Conservation (phyloP, 37 sponge, comb jelly and placozoan species). For the Cliona cf. orientalis region DNA sequence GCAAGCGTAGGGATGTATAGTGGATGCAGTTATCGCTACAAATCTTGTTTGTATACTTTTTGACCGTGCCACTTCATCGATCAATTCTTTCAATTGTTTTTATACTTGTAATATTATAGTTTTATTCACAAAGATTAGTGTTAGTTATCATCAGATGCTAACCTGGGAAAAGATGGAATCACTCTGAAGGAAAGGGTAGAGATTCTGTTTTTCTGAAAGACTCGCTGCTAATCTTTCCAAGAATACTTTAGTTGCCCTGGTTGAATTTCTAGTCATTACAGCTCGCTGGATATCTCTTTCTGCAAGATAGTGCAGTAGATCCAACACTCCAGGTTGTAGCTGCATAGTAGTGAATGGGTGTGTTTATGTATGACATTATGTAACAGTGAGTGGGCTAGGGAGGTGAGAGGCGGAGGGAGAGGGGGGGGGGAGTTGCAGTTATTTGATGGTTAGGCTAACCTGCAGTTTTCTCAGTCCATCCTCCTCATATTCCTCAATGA, state of each 20-base stretch:
- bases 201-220: not conserved
- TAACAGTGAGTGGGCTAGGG: not conserved
- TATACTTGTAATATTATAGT: no score
- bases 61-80: no score
- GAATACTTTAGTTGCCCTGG: slow-evolving; percentile 30
- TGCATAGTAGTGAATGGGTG: not conserved
- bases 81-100: no score
- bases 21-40: no score
- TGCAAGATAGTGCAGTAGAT: slow-evolving; percentile 54
- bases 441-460: slow-evolving; percentile 2
- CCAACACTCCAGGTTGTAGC: slow-evolving; percentile 62
- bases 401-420: not conserved
- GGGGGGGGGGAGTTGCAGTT: not conserved
- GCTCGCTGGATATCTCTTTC: slow-evolving; percentile 29
- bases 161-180: slow-evolving; percentile 65
- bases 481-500: slow-evolving; percentile 72
- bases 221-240: slow-evolving; percentile 31
- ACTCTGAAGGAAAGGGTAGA: slow-evolving; percentile 12
- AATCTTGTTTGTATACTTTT: no score
- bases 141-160: not conserved
- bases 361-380: not conserved
- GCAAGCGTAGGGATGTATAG: no score
- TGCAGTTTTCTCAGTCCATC: slow-evolving; percentile 26
- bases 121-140: no score
- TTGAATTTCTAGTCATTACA: slow-evolving; percentile 63